Evolutionary conservation across 1,140 invertebrate species (phyloP), one percentile per base, ranked within the genome.

Genomic region (Ceratina japonica): DNA sequence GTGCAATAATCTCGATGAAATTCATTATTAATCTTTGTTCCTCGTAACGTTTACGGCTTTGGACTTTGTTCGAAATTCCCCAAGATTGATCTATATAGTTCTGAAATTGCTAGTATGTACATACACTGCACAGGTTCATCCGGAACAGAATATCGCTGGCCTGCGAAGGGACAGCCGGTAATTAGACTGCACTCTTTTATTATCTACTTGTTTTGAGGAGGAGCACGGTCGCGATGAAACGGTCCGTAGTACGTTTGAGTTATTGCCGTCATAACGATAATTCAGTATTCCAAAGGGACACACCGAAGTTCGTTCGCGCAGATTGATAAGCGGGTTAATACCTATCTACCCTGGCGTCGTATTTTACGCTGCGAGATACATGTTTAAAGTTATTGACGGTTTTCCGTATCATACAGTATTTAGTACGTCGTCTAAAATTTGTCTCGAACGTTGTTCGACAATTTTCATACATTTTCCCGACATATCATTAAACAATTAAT

Each of bases 171-270:
- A 76, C 73, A 80, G 51, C 56, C 79, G 49, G 65, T 76, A 76
- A 80, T 80, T 80, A 76, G 73, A 56, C 24, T 54, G 12, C 5
- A 49, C 65, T 80, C 64, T 62, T 80, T 80, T 69, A 64, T 80
- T 80, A 79, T 74, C 62, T 16, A 13, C 18, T 59, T 59, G 69
- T 62, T 74, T 65, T 62, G 20, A 16, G 78, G 78, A 69, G 66
- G 75, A 56, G 59, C 54, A 1, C 10, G 13, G 18, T 10, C 31
- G 20, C 70, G 79, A 76, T 70, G 79, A 80, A 76, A 75, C 37
- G 37, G 65, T 31, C 52, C n/a, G 24, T 70, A 18, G 49, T 56
- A 22, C 16, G 15, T 49, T 15, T 70, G 64, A 66, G 18, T 69
- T 76, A 76, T 62, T 56, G 31, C 59, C n/a, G 27, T 37, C 52